Percentiles rank a stretch among this genome's conserved stretches.
These are phyloP conservation scores for Penaeus japonicus DNA, from an alignment of 1,140 invertebrate genomes.

Conservation along the genomic window DNA sequence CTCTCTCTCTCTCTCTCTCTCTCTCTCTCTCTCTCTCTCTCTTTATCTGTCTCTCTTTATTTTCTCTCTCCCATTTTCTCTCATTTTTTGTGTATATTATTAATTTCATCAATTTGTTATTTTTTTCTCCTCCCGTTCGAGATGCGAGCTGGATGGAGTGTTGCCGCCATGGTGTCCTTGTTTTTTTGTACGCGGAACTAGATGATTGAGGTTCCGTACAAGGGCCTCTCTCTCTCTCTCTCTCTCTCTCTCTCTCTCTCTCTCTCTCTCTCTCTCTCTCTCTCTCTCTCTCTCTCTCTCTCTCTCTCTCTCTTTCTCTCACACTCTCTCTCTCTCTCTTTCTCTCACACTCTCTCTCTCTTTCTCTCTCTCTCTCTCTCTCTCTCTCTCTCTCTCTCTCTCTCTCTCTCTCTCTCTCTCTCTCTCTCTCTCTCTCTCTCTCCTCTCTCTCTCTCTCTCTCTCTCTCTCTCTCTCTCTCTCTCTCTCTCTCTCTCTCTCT, in stretches of 20 bases:
- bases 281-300: no score
- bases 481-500: neutral
- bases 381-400: neutral
- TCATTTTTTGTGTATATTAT: neutral
- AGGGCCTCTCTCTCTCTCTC: neutral
- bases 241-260: neutral
- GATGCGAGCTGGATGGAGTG: no score
- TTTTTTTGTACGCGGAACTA: no score
- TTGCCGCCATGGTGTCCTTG: no score
- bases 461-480: neutral
- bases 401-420: no score
- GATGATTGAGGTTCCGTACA: no score
- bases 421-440: no score
- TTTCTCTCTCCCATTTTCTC: neutral
- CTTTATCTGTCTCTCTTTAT: no score
- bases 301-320: neutral
- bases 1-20: no score
- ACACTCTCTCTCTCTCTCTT: neutral
- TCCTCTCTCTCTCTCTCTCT: neutral
- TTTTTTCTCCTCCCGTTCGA: no score
- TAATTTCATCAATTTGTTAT: neutral
- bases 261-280: neutral
- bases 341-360: neutral
- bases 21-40: no score
- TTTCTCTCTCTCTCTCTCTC: neutral